Percentiles rank a stretch among this genome's conserved stretches.
phyloP scores from a whole-genome alignment of 2,113 vertebrate species.

The Eidolon helvum region DNA sequence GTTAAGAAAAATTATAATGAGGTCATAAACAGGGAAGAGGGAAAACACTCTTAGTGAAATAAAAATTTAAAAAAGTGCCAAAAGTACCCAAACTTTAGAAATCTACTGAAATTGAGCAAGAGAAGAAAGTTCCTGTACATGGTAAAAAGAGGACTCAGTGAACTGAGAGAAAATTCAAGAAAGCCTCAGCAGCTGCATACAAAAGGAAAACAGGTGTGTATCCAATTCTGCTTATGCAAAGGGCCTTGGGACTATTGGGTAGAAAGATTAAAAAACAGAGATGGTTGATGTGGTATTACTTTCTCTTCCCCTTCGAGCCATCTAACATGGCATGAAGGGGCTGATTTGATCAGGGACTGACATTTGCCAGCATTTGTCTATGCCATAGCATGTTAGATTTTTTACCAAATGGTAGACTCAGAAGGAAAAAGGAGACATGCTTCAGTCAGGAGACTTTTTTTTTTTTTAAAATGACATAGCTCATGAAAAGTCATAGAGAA shows the following conservation, averaged over 20 bases:
- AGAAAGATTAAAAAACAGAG: neutral
- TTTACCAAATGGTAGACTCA: neutral
- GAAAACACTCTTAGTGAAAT: neutral
- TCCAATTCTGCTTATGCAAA: neutral
- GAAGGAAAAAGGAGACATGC: neutral
- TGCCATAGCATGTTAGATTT: neutral
- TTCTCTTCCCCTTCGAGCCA: neutral
- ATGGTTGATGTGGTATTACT: neutral
- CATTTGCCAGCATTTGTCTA: neutral
- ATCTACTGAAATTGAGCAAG: neutral
- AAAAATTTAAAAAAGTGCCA: neutral
- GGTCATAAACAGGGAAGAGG: neutral
- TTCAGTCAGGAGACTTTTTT: neutral
- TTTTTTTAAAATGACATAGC: neutral
- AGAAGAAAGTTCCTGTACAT: neutral
- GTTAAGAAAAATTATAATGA: neutral
- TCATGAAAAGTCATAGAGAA: neutral
- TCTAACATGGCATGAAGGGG: neutral
- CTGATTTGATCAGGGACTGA: neutral
- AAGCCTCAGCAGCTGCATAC: neutral
- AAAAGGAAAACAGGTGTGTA: neutral
- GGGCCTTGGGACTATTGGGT: neutral
- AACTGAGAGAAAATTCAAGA: neutral
- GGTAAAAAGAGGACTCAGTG: neutral
- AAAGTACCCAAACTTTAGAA: neutral